Evolutionary conservation across 1,140 invertebrate genomes (phyloP).

Genomic region (Daktulosphaira vitifoliae): DNA sequence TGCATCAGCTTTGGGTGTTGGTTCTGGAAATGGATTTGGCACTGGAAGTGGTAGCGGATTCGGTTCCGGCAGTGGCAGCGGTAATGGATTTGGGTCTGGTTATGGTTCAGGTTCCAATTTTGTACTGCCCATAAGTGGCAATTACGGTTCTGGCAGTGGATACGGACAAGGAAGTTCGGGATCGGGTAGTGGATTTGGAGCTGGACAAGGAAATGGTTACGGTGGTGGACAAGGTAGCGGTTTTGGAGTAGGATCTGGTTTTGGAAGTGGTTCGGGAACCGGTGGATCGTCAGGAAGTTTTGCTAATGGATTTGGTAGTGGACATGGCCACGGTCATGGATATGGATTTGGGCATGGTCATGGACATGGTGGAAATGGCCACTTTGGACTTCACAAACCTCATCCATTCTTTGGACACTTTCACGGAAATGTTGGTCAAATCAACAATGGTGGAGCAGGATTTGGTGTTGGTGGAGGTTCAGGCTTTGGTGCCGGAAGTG

Average conservation of each 20-base stretch:
- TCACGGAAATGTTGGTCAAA: background rate
- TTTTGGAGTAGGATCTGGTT: background rate
- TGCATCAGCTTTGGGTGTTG: background rate
- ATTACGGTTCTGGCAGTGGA: background rate
- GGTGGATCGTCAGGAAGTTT: background rate
- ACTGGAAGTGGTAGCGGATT: background rate
- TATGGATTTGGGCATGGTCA: background rate
- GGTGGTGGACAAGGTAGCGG: background rate
- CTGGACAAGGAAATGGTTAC: too few species aligned
- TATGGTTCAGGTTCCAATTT: background rate
- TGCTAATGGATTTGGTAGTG: background rate
- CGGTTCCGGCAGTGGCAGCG: background rate
- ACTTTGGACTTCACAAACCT: background rate
- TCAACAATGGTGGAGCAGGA: background rate
- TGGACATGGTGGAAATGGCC: background rate
- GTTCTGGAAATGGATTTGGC: background rate
- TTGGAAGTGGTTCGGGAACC: background rate
- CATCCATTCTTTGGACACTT: background rate
- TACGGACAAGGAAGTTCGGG: too few species aligned
- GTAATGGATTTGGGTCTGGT: background rate
- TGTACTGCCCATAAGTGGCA: too few species aligned
- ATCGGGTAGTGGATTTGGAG: background rate
- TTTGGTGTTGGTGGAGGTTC: background rate
- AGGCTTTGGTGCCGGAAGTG: constrained; percentile 1
- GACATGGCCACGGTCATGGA: background rate